Evolutionary conservation across 1,140 invertebrate genomes (phyloP), one percentile per base, ranked within the genome.

Genomic region (Adoxophyes honmai): DNA sequence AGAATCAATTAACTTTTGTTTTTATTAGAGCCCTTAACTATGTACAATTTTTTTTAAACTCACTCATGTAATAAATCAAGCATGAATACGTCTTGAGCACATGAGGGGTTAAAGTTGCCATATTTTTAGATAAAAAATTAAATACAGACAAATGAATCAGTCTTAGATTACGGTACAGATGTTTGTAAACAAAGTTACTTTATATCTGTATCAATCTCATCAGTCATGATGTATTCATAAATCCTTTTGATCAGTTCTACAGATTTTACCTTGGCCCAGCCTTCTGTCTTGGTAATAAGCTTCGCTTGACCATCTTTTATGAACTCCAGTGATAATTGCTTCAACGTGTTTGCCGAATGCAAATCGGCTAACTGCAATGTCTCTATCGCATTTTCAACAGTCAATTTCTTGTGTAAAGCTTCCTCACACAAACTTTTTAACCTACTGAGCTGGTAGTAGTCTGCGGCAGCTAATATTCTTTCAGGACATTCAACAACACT

Each of bases 401-500:
- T 87, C 4, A 88, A 38, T 70, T 79, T 86, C 58, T 86, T 81
- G 38, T 87, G 82, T 37, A 90, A 62, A 4, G 78, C 77, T 65
- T 88, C 82, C 52, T 87, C 86, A 66, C 87, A 89, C 0, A 88
- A 58, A 10, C 70, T 77, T 58, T 90, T 85, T 16, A 90, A 60
- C 61, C 79, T 70, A 35, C 75, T 78, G 1, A 90, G 65, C 44
- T 86, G 76, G 55, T 90, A 90, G 54, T 78, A 89, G 64, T 90
- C 86, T 6, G 89, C 86, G 7, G 86, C 87, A 44, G 76, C 81
- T n/a, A 90, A 58, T n/a, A 90, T 65, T 36, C 75, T 79, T 16
- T 81, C 77, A 13, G 86, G 78, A 34, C 86, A 86, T 38, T 86
- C 80, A 65, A 86, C 77, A 6, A 94, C 78, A 64, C 91, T 91